Conservation (phyloP, 1,140 invertebrate genomes). For the Mactra quadrangularis region DNA sequence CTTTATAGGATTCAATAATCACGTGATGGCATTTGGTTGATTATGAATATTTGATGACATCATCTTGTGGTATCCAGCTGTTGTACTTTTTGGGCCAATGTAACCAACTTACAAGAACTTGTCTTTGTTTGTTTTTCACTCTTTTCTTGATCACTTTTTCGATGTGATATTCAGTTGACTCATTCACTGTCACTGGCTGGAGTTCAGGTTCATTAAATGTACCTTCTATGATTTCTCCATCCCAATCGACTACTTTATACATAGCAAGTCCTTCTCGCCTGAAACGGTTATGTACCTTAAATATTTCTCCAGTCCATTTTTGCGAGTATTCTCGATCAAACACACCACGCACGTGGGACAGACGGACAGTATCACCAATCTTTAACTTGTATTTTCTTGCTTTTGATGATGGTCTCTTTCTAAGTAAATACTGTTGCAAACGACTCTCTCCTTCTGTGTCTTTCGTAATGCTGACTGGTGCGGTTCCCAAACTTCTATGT, state of each 20-base stretch:
- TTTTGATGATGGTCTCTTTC: background rate
- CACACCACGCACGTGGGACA: slow-evolving; percentile 8
- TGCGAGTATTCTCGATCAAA: slow-evolving; percentile 39
- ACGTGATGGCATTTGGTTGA: too few species aligned
- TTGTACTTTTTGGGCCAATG: slow-evolving; percentile 15
- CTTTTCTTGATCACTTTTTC: slow-evolving; percentile 43
- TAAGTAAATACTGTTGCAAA: slow-evolving; percentile 26
- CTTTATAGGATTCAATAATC: background rate
- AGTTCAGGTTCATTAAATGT: slow-evolving; percentile 38
- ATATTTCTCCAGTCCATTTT: slow-evolving; percentile 32
- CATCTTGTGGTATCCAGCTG: slow-evolving; percentile 8
- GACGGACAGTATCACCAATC: background rate
- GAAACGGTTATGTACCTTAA: slow-evolving; percentile 16
- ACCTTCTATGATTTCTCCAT: background rate
- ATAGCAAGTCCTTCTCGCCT: slow-evolving; percentile 7
- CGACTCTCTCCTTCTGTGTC: slow-evolving; percentile 8
- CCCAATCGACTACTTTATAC: slow-evolving; percentile 20
- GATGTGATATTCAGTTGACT: slow-evolving; percentile 12
- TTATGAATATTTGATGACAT: background rate
- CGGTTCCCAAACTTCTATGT: background rate
- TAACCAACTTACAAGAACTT: slow-evolving; percentile 15
- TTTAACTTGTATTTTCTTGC: background rate
- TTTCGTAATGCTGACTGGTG: slow-evolving; percentile 2
- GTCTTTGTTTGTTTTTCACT: background rate
- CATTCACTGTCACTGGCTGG: slow-evolving; percentile 16